Base-by-base conservation (phyloP, 2,113 vertebrate species). In the Tupaia chinensis region DNA sequence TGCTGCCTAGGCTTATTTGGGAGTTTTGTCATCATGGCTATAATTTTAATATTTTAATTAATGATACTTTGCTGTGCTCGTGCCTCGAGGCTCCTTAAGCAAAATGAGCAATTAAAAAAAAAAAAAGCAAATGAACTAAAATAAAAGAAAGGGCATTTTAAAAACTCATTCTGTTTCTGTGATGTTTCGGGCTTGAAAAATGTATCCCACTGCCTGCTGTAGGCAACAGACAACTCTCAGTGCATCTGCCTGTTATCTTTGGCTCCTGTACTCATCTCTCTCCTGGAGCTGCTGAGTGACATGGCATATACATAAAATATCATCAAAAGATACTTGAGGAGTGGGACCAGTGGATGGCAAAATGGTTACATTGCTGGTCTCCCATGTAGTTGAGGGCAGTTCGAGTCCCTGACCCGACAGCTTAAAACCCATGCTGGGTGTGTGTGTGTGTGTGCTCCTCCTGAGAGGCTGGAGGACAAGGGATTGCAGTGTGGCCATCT, bases 41-140 rank as follows among this genome's bases (percentile, higher is more conserved):
- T 95, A 94, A 97, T 97, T 97, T 96, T 92, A 94, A 98, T 98
- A 97, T 98, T 97, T 97, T 98, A 97, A 97, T 98, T 97, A 98
- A 97, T 97, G 96, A 96, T 95, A 97, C 92, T 96, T 92, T 76
- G 88, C 88, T 94, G 85, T 86, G 96, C 74, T 96, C 44, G 25
- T 95, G 94, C 94, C 97, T 97, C 20, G 34, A 97, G 95, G 97
- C 95, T 97, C 80, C 92, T 97, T 97, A 97, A 95, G 96, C 87
- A 97, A 98, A 97, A 97, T 17, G 96, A 96, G 93, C 96, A 98
- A 98, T 97, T 97, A 97, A 97, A 89, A 95, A 82, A 77, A 77
- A 92, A 89, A 77, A 93, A 95, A 97, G 90, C 82, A 95, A 97
- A 96, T 72, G 96, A 95, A 93, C 97, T 92, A 97, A 95, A 97